Percentiles rank a stretch among this genome's conserved stretches.
phyloP scores from a whole-genome alignment of 2,888 invertebrate species.

The Cancer borealis region DNA sequence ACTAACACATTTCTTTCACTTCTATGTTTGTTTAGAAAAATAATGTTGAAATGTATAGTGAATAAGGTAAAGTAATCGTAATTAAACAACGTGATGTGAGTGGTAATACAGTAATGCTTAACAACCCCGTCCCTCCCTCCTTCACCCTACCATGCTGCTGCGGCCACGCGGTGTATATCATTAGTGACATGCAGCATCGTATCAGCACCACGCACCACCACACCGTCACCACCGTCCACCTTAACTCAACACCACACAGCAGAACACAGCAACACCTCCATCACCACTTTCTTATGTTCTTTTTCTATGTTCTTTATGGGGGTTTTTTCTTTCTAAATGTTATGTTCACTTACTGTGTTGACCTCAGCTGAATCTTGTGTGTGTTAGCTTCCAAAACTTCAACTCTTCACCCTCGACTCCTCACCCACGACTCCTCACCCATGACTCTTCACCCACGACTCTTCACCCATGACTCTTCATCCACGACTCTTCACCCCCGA shows the following conservation, averaged over 20 bases:
- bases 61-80: not conserved
- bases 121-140: not conserved
- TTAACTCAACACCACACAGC: not conserved
- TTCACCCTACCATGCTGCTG: not conserved
- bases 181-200: not conserved
- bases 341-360: not conserved
- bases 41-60: not conserved
- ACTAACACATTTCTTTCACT: not conserved
- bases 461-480: no score
- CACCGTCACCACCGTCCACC: not conserved
- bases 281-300: not conserved
- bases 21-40: not conserved
- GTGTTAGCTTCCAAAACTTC: no score
- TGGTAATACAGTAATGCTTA: not conserved
- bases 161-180: not conserved
- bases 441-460: no score
- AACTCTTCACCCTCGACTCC: no score
- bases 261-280: not conserved
- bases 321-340: no score
- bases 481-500: no score
- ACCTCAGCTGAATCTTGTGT: not conserved
- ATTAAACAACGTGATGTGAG: not conserved
- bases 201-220: not conserved
- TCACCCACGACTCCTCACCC: no score
- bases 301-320: no score